These are phyloP conservation scores for Nephila pilipes DNA, from an alignment of 1,140 invertebrate genomes.

Conservation along the genomic window DNA sequence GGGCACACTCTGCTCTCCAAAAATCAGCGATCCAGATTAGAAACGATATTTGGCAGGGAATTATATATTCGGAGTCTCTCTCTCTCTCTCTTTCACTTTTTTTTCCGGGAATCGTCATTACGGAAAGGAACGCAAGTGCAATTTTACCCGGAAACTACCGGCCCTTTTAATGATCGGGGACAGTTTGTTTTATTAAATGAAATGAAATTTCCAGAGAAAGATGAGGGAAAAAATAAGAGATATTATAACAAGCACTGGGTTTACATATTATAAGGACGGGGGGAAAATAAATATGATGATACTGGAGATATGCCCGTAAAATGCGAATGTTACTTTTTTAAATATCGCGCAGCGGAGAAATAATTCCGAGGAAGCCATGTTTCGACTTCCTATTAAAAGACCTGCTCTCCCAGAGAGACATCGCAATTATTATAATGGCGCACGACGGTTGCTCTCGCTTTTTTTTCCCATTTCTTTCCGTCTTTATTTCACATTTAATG, in stretches of 20 bases:
- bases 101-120: not conserved
- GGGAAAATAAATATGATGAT: not conserved
- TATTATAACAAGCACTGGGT: not conserved
- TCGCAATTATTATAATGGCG: constrained; percentile 64
- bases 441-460: not conserved
- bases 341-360: not conserved
- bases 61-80: too few relatives aligned
- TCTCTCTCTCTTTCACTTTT: not conserved
- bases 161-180: constrained; percentile 1
- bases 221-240: not conserved
- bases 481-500: constrained; percentile 39
- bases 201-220: constrained; percentile 5
- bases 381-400: constrained; percentile 46
- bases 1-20: not conserved
- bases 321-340: constrained; percentile 37
- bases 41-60: not conserved
- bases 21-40: not conserved
- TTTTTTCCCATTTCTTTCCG: not conserved
- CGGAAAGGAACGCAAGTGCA: not conserved
- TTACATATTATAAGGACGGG: not conserved
- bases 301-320: not conserved
- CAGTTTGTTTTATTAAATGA: constrained; percentile 26
- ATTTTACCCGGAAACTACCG: not conserved
- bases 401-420: not conserved
- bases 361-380: not conserved